Evolutionary conservation across 2,888 invertebrate species (phyloP), one percentile per base, ranked within the genome.

Genomic region (Euphydryas editha): DNA sequence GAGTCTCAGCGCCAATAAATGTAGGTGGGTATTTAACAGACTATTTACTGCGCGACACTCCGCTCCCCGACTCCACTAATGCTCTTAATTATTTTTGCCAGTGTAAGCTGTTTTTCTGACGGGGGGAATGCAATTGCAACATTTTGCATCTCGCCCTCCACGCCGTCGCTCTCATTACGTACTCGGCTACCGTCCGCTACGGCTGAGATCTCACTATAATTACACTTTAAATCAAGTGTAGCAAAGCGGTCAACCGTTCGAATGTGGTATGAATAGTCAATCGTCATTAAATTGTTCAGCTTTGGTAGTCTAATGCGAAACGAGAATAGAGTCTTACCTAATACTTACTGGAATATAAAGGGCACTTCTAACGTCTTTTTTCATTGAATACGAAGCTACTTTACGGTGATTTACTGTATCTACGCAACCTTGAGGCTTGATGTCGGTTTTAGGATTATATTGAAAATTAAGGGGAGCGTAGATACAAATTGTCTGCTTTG

Each of bases 1-100:
- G 83, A 82, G 84, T 83, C 73, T 69, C 75, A 70, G 75, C 76
- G 80, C 90, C 89, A 89, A 91, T 91, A 90, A 88, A 90, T 88
- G 88, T 90, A 90, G 89, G 86, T 88, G 89, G 88, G 89, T 88
- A 87, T 89, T 91, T 91, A 91, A 86, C 86, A 85, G 86, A 85
- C 85, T 88, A 90, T 92, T 92, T 89, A 90, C 85, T 87, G 86
- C 83, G 88, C 87, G 89, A 87, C 87, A 86, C 82, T 87, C 80
- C 83, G 86, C 86, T 82, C 83, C 81, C 81, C 85, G 85, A 88
- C 88, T 89, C 82, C 79, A 84, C 89, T 91, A 90, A 91, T 90
- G 87, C 89, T 90, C 91, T 90, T 92, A 91, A 91, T 91, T 91
- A 91, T 92, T 92, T 91, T 90, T 89, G 90, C 90, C 84, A 85